Conservation (phyloP, 2,113 vertebrate species). For the Myiozetetes cayanensis region DNA sequence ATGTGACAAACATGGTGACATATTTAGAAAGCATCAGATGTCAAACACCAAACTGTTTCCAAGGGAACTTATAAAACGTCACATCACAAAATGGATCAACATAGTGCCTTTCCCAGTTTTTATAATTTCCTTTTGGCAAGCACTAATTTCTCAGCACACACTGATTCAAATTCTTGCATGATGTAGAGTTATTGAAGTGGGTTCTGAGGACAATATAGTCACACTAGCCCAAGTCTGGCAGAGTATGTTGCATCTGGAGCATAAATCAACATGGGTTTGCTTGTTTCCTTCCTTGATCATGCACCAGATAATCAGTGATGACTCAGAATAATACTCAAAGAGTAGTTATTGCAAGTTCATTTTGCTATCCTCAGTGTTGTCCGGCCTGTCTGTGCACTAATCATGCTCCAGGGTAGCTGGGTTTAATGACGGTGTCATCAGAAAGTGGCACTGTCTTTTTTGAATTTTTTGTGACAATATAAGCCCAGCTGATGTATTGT, state of each 20-base stretch:
- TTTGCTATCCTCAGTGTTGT: background rate
- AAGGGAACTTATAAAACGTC: background rate
- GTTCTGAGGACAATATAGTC: background rate
- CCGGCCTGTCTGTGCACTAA: background rate
- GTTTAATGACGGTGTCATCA: background rate
- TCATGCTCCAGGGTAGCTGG: background rate
- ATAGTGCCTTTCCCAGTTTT: background rate
- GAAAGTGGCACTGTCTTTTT: background rate
- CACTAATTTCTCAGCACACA: background rate
- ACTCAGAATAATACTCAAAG: background rate
- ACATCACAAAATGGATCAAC: background rate
- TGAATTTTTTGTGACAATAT: background rate
- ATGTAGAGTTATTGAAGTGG: background rate
- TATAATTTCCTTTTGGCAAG: background rate
- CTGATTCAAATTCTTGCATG: background rate
- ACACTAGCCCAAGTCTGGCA: background rate
- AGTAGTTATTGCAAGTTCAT: background rate
- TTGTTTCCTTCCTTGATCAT: background rate
- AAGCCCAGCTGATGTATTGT: background rate
- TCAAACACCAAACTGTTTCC: conserved; percentile 22
- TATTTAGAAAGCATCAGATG: conserved; percentile 13
- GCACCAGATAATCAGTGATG: background rate
- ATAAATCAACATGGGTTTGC: background rate
- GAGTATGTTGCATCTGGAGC: background rate
- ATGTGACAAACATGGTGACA: background rate